These are phyloP conservation scores for Saccopteryx bilineata DNA, from an alignment of 2,113 vertebrate genomes.

Conservation along the genomic window DNA sequence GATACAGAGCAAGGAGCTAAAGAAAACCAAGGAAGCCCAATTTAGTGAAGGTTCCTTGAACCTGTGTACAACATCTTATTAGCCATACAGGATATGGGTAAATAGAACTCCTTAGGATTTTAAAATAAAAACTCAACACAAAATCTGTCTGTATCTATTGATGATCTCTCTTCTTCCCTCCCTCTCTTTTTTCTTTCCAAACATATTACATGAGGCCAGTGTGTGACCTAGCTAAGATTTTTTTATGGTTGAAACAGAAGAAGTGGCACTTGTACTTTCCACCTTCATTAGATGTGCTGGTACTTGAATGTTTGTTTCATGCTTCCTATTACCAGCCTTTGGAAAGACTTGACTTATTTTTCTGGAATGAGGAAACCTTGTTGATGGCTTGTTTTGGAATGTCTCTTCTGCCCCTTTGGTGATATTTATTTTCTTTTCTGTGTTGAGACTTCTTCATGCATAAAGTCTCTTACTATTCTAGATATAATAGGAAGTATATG, in stretches of 20 bases:
- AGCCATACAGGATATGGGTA: neutral
- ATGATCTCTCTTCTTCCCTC: neutral
- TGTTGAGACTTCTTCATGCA: constrained; percentile 22
- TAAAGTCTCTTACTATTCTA: constrained; percentile 31
- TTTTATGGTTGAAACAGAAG: constrained; percentile 8
- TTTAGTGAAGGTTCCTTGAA: neutral
- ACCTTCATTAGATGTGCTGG: neutral
- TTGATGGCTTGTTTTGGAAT: neutral
- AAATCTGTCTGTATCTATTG: neutral
- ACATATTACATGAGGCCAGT: neutral
- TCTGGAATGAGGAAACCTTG: neutral
- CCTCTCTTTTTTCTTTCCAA: neutral
- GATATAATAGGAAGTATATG: neutral
- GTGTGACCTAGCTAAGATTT: neutral
- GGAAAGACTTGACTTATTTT: neutral
- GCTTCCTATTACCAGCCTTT: neutral
- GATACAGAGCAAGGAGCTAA: neutral
- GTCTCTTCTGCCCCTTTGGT: neutral
- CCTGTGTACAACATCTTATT: neutral
- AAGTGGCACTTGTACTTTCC: neutral
- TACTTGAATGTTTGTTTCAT: neutral
- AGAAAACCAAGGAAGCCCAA: neutral
- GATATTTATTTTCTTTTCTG: constrained; percentile 44
- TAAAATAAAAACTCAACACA: neutral
- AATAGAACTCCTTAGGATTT: neutral